phyloP scores from a whole-genome alignment of 2,888 invertebrate species.

The Drosophila monieri region DNA sequence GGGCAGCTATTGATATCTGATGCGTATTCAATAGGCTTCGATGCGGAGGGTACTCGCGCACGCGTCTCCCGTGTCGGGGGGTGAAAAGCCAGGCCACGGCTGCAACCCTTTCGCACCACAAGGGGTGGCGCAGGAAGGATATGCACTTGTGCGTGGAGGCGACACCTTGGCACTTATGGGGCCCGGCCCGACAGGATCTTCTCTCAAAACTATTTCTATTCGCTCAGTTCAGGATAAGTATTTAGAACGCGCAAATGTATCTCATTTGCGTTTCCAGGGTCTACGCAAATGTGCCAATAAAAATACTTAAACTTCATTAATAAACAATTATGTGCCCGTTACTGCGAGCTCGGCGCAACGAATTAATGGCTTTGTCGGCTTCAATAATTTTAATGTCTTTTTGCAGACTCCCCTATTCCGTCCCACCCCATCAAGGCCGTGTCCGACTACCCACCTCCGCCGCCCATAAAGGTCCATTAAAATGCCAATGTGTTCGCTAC shows the following conservation, averaged over 20 bases:
- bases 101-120: conserved; percentile 59
- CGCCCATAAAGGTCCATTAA: conserved; percentile 73
- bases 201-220: too few species aligned
- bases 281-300: conserved; percentile 83
- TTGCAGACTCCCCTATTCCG: conserved; percentile 9
- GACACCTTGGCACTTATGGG: too few species aligned
- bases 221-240: neutral
- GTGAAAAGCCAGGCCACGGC: conserved; percentile 41
- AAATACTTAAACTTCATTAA: conserved; percentile 88
- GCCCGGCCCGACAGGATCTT: too few species aligned
- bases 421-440: conserved; percentile 1
- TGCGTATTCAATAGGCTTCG: conserved; percentile 80
- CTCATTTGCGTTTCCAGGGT: neutral
- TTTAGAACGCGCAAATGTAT: neutral
- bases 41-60: conserved; percentile 63
- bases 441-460: conserved; percentile 28
- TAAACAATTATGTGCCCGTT: conserved; percentile 85
- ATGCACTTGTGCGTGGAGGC: neutral
- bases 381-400: conserved; percentile 76
- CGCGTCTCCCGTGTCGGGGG: conserved; percentile 51
- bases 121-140: conserved; percentile 1
- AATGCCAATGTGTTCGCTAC: conserved; percentile 76
- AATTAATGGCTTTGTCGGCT: conserved; percentile 75
- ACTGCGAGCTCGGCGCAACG: conserved; percentile 73
- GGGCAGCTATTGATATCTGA: conserved; percentile 80